Evolutionary conservation across 2,888 invertebrate species (phyloP), one percentile per base, ranked within the genome.

Genomic region (Amaurobius ferox): DNA sequence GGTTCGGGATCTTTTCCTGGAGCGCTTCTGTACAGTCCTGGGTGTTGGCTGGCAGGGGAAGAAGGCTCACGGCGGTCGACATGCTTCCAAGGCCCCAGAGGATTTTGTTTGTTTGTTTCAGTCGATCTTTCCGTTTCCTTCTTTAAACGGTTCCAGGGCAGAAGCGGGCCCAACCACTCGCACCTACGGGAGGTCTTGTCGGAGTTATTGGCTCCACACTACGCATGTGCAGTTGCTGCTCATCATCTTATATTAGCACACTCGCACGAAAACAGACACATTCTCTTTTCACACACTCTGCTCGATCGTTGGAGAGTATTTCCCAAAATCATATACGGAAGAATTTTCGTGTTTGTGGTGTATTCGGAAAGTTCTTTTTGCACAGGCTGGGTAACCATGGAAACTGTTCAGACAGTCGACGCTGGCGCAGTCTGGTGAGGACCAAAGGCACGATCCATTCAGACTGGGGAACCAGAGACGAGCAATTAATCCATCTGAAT

Each of bases 51-150:
- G 39, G 35, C 67, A 30, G 23, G 19, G 67, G 67, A 30, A 67
- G 67, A 13, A 29, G 67, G 13, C 67, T 30, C 67, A 67, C 67
- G 67, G 39, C 39, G 39, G 67, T 67, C 23, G 32, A 67, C 67
- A 67, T 67, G 67, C 67, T 67, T 67, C 67, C 67, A 67, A 67
- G 30, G 67, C 67, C 28, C 67, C 67, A 19, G 11, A 35, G 39
- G 19, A 23, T 67, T 67, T 67, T 67, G 67, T 67, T 67, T 67
- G 67, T 67, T 67, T 67, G 67, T 67, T 67, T 67, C 11, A 35
- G 30, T 19, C 39, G 11, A 29, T 67, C 35, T 67, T 67, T 67
- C 67, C 23, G 35, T 67, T 67, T 67, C 67, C 39, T 39, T 67
- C 67, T 67, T 67, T 67, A 67, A 67, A 35, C 29, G 30, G 67